phyloP scores from a whole-genome alignment of 2,113 vertebrate species.

The Lophochroa leadbeateri region DNA sequence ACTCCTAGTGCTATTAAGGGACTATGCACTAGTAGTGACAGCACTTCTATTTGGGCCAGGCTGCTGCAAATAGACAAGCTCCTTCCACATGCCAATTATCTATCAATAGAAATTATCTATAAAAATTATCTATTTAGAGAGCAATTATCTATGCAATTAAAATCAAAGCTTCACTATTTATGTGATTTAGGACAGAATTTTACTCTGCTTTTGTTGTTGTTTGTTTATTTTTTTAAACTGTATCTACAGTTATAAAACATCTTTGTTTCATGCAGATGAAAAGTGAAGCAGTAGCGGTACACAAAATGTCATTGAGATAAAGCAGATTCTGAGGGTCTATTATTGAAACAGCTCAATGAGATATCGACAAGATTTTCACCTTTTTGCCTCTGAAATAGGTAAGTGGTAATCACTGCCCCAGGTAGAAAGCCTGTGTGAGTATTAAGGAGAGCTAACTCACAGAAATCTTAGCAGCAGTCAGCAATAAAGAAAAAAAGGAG shows the following conservation, averaged over 20 bases:
- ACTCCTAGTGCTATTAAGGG: neutral
- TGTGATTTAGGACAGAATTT: neutral
- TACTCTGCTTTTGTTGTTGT: neutral
- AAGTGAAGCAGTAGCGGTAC: neutral
- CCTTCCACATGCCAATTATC: neutral
- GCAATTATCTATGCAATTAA: neutral
- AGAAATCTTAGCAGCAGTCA: neutral
- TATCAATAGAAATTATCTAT: neutral
- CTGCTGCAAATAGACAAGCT: neutral
- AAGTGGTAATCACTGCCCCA: neutral
- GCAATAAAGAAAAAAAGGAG: neutral
- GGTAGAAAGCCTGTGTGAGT: neutral
- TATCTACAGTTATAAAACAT: neutral
- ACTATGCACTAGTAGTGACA: neutral
- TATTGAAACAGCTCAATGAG: neutral
- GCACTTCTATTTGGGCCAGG: neutral
- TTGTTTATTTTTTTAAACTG: neutral
- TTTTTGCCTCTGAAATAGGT: neutral
- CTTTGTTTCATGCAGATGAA: neutral
- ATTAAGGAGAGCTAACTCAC: neutral
- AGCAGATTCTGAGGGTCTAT: neutral
- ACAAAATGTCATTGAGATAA: neutral
- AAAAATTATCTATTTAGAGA: neutral
- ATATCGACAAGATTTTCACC: neutral
- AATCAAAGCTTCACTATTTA: neutral